Conservation (phyloP, 2,113 vertebrate genomes). For the Barbus barbus region DNA sequence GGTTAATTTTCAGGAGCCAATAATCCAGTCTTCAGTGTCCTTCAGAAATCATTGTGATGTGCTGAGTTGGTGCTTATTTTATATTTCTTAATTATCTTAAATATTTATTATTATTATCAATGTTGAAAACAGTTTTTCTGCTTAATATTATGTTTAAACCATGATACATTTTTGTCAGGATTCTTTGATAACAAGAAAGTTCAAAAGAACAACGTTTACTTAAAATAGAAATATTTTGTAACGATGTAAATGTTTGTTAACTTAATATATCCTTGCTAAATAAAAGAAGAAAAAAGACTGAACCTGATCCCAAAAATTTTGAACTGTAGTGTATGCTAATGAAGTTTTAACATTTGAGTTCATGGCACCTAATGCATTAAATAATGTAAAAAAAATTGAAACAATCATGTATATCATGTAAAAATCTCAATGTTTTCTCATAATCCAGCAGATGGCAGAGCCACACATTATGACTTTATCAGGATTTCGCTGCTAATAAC, state of each 20-base stretch:
- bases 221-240: not conserved
- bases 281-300: too few species aligned
- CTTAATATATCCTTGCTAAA: not conserved
- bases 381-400: not conserved
- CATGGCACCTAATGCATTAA: not conserved
- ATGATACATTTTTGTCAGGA: not conserved
- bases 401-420: not conserved
- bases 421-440: not conserved
- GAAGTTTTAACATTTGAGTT: not conserved
- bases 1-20: not conserved
- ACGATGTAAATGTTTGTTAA: not conserved
- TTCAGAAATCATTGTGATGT: not conserved
- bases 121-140: too few species aligned
- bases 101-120: too few species aligned
- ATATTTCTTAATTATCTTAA: too few species aligned
- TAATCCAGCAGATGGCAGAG: constrained; percentile 22
- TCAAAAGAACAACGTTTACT: not conserved
- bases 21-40: not conserved
- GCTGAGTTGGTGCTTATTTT: not conserved
- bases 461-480: not conserved
- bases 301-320: not conserved
- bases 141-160: not conserved
- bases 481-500: not conserved
- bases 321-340: not conserved
- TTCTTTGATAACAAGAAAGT: not conserved